Conservation (phyloP, 2,797 vertebrate genomes). For the Oophaga sylvatica region DNA sequence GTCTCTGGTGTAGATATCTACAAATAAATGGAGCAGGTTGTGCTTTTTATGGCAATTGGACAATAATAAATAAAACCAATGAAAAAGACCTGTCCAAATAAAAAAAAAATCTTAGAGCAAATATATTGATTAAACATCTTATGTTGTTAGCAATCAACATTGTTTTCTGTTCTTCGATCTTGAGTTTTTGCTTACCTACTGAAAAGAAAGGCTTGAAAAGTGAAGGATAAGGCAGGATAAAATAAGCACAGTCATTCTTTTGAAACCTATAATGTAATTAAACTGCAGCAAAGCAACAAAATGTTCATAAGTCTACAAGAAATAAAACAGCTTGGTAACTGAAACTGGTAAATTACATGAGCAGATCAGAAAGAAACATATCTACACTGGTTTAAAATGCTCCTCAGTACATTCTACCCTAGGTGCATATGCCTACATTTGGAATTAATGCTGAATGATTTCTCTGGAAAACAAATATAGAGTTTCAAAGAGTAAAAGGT, state of each 20-base stretch:
- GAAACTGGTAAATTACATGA: conserved; percentile 58
- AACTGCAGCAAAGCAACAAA: conserved; percentile 60
- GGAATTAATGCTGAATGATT: conserved; percentile 11
- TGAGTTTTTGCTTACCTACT: conserved; percentile 43
- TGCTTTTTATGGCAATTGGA: conserved; percentile 11
- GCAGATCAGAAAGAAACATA: conserved; percentile 51
- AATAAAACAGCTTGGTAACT: conserved; percentile 58
- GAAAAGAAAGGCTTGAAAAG: conserved; percentile 44
- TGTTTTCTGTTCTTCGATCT: conserved; percentile 44
- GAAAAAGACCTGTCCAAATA: conserved; percentile 10
- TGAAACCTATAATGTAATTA: conserved; percentile 60
- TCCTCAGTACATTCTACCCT: conserved; percentile 20
- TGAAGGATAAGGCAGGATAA: conserved; percentile 47
- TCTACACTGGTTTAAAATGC: conserved; percentile 38
- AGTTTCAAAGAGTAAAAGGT: neutral
- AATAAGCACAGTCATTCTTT: conserved; percentile 54
- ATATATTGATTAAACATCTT: conserved; percentile 59
- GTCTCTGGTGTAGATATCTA: neutral
- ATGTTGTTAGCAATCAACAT: conserved; percentile 34
- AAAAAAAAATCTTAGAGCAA: conserved; percentile 47
- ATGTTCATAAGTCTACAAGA: conserved; percentile 59
- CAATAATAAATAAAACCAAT: conserved; percentile 21
- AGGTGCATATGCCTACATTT: conserved; percentile 16
- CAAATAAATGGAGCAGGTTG: neutral
- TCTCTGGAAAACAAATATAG: neutral